Evolutionary conservation across 2,113 vertebrate species (phyloP).

Genomic region (Vulpes vulpes): DNA sequence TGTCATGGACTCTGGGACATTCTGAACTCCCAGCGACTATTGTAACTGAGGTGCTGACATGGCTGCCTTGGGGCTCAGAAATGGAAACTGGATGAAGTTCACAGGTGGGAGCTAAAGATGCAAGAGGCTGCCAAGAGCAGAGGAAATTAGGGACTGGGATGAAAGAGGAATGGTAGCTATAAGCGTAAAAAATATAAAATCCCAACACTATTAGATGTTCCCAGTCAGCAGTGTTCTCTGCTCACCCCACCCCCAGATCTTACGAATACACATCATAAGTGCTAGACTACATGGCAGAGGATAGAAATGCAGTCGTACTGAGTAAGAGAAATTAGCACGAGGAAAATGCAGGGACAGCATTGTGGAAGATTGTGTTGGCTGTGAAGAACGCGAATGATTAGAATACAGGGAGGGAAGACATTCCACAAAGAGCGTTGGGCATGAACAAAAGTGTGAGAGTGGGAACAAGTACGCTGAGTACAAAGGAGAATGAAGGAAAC

Average conservation of each 20-base stretch:
- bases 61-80: background rate
- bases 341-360: background rate
- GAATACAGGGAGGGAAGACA: background rate
- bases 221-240: background rate
- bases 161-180: background rate
- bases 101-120: background rate
- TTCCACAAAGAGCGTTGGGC: background rate
- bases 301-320: background rate
- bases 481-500: background rate
- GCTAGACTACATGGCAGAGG: background rate
- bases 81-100: background rate
- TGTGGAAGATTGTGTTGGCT: background rate
- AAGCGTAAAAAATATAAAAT: background rate
- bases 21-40: too few relatives aligned
- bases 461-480: rapidly evolving
- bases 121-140: background rate
- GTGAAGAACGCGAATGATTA: background rate
- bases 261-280: rapidly evolving
- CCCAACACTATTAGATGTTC: background rate
- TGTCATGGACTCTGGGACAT: rapidly evolving
- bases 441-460: too few relatives aligned
- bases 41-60: background rate
- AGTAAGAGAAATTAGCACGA: background rate
- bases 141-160: background rate
- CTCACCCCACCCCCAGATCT: background rate